Evolutionary conservation across 2,888 invertebrate genomes (phyloP).

Genomic region (Heliconius ethilla): DNA sequence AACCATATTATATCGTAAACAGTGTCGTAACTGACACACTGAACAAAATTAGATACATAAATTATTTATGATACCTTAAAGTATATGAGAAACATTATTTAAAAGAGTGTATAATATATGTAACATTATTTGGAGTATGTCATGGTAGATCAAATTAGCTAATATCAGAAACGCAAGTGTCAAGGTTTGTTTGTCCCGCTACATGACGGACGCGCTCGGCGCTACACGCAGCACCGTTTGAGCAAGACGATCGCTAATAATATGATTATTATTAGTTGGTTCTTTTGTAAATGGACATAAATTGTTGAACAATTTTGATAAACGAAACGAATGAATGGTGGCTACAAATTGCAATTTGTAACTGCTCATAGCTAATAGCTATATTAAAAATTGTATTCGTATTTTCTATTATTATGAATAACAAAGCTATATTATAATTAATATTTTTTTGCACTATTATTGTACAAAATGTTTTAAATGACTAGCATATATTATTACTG

Average conservation of each 20-base stretch:
- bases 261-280: constrained; percentile 63
- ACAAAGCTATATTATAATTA: constrained; percentile 5
- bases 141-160: constrained; percentile 60
- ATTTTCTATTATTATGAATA: constrained; percentile 4
- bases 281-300: constrained; percentile 51
- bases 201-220: constrained; percentile 60
- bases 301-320: constrained; percentile 51
- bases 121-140: constrained; percentile 51
- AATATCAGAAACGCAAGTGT: constrained; percentile 64
- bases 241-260: constrained; percentile 71
- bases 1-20: background rate
- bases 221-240: constrained; percentile 56
- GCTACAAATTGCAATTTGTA: constrained; percentile 33
- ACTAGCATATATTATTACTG: constrained; percentile 30
- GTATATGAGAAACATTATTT: constrained; percentile 42
- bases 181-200: constrained; percentile 62
- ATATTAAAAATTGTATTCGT: background rate
- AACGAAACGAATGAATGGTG: constrained; percentile 38
- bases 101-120: constrained; percentile 40
- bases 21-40: constrained; percentile 31
- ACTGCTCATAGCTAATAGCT: constrained; percentile 23
- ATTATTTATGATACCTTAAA: constrained; percentile 45
- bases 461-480: background rate
- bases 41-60: constrained; percentile 43
- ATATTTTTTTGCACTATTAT: background rate